Conservation (phyloP, 2,113 vertebrate species). For the Platysternon megacephalum region DNA sequence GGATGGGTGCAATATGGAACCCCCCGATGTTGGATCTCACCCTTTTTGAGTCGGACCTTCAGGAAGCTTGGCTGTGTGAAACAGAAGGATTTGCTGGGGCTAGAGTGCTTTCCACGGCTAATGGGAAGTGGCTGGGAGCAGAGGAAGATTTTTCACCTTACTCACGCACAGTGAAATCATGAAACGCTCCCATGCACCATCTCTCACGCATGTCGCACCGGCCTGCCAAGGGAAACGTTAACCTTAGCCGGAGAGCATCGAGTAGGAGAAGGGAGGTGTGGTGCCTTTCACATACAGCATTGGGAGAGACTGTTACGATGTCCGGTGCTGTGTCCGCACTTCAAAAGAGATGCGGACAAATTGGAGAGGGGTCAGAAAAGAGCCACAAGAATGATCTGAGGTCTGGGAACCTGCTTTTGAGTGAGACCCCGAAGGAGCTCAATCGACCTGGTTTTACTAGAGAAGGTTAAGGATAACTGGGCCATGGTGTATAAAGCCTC, state of each 20-base stretch:
- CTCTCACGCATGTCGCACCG: slow-evolving; percentile 35
- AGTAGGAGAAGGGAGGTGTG: neutral
- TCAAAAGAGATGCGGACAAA: fast-evolving
- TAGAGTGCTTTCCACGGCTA: neutral
- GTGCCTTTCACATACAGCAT: neutral
- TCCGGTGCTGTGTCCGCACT: fast-evolving
- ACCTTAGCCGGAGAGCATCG: neutral
- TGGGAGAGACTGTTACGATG: neutral
- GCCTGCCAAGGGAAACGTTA: no score
- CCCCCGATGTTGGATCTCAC: no score
- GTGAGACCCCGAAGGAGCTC: no score
- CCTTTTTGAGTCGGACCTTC: no score
- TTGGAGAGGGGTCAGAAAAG: neutral
- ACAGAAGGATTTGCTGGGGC: neutral
- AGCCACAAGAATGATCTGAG: neutral
- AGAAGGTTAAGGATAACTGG: no score
- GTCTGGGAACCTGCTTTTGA: no score
- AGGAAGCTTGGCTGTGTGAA: no score
- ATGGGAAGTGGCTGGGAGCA: neutral
- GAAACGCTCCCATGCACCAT: neutral
- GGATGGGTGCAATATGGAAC: no score
- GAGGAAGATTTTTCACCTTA: neutral
- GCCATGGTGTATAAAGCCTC: no score
- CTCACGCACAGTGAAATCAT: slow-evolving; percentile 7
- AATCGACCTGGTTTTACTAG: no score